Evolutionary conservation across 2,113 vertebrate species (phyloP), one percentile per base, ranked within the genome.

Genomic region (Buteo buteo): DNA sequence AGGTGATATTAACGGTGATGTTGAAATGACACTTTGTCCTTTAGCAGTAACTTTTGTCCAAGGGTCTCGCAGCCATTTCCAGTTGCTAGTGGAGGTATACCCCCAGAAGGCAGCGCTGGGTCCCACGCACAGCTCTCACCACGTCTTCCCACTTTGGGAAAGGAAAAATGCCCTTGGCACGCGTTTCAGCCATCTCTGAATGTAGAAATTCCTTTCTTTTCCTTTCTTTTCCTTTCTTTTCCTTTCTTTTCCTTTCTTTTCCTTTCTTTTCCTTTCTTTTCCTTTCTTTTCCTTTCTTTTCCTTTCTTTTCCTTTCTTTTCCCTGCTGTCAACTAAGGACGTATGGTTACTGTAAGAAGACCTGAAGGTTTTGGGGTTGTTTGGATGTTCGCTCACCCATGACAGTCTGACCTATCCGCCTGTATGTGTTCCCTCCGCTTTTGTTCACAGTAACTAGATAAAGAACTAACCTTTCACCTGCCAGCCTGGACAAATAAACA

Each of bases 401-500:
- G 88, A 80, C 92, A 83, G 52, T 42, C 42, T 26, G 88, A 86
- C 70, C 81, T 78, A 57, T 59, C 78, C 1, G 5, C 57, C 86
- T 3, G 0, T 83, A 32, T 18, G 50, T 79, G 71, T 58, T 79
- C 82, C 76, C 77, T 78, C 34, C 0, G 12, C 59, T 78, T 95
- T 88, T 82, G 69, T 58, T 83, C 55, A 6, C 45, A 55, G 66
- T 78, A 84, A 79, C 58, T 78, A 66, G 66, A 89, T 59, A 71
- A 90, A 85, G 86, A 49, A 50, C 71, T 94, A 85, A 93, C 57
- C 52, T 96, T 96, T 97, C 16, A 13, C 90, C 95, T 90, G 86
- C 72, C 49, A 52, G 38, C 67, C 82, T 91, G 91, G 67, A 83
- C 93, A 96, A 95, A 95, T 94, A 96, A 93, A 93, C 72, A 55